Evolutionary conservation across 2,797 vertebrate genomes (phyloP).

Genomic region (Crenuchus spilurus): DNA sequence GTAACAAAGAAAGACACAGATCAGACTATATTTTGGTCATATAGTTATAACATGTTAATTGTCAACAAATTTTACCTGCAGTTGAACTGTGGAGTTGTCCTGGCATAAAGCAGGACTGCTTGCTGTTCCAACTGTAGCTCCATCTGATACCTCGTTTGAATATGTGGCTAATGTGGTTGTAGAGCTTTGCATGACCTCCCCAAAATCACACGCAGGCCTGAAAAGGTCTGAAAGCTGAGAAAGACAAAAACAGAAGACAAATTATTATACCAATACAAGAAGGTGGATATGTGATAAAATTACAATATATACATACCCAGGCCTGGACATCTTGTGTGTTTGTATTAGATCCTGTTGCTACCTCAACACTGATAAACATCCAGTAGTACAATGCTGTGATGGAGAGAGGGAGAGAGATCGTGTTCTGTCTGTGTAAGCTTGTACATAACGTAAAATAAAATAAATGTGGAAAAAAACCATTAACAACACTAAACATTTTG

Average conservation of each 20-base stretch:
- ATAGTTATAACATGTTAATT: neutral
- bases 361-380: conserved; percentile 61
- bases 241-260: neutral
- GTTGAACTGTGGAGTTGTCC: neutral
- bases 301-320: conserved; percentile 61
- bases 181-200: conserved; percentile 24
- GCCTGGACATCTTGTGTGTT: conserved; percentile 31
- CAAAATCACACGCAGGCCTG: neutral
- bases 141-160: neutral
- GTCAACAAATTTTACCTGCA: neutral
- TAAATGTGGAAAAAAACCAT: no score
- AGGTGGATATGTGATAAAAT: neutral
- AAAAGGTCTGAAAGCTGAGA: conserved; percentile 65
- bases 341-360: neutral
- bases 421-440: neutral
- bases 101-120: conserved; percentile 44
- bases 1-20: conserved; percentile 15
- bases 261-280: neutral
- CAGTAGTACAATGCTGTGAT: conserved; percentile 70
- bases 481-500: neutral
- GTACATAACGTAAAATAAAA: no score
- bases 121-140: neutral
- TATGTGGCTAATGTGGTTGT: neutral
- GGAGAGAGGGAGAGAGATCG: neutral
- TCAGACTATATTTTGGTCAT: neutral